These are phyloP conservation scores for Phallusia fumigata DNA, from an alignment of 23 tunicate species.

Conservation along the genomic window DNA sequence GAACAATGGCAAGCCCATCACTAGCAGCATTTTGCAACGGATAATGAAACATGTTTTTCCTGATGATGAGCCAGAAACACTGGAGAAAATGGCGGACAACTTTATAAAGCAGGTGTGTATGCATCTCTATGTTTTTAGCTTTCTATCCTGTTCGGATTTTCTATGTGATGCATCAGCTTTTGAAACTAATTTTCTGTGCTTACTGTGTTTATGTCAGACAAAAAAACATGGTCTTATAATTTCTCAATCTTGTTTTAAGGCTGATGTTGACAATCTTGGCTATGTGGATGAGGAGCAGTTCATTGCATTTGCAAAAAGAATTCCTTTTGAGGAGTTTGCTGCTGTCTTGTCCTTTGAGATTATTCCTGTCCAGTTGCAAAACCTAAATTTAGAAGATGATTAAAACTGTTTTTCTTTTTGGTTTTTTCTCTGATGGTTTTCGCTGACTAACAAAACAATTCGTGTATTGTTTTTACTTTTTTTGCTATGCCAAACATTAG, in stretches of 20 bases:
- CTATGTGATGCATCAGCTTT: too few species aligned
- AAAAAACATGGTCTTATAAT: too few species aligned
- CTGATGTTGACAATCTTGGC: constrained; percentile 37
- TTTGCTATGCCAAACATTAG: too few species aligned
- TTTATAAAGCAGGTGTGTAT: constrained; percentile 21
- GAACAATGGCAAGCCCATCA: constrained; percentile 21
- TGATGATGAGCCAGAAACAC: background rate
- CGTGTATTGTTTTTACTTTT: too few species aligned
- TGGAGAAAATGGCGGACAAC: background rate
- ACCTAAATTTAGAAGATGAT: background rate
- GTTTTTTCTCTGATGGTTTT: too few species aligned
- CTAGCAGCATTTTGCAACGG: background rate
- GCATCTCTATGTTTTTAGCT: background rate
- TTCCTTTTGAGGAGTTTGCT: constrained; percentile 26
- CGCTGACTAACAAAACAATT: too few species aligned
- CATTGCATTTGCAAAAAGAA: constrained; percentile 29
- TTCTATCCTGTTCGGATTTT: too few species aligned
- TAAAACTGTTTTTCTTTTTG: too few species aligned
- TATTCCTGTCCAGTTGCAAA: constrained; percentile 20
- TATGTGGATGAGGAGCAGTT: constrained; percentile 51
- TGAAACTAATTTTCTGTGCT: too few species aligned
- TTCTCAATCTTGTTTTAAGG: constrained; percentile 1
- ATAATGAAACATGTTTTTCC: constrained; percentile 22
- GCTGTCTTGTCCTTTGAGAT: constrained; percentile 15
- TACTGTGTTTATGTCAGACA: too few species aligned